Percentiles rank a stretch among this genome's conserved stretches.
Evolutionary conservation across 2,113 vertebrate genomes (phyloP).

Genomic region (Dasyornis broadbenti): DNA sequence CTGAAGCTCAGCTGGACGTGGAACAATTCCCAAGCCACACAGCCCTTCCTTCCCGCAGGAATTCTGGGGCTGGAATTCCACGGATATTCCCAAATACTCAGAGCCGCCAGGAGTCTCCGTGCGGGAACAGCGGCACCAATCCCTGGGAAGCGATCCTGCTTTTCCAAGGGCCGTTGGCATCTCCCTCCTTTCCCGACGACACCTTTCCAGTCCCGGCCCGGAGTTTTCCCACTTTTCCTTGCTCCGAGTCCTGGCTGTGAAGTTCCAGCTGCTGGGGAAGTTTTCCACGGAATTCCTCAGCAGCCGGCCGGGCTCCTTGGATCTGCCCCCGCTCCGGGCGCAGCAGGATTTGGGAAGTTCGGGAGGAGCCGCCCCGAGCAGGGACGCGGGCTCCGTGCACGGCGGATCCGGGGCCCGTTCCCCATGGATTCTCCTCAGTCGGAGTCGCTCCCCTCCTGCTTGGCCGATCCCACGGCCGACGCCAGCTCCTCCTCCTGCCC

Average conservation of each 20-base stretch:
- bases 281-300: neutral
- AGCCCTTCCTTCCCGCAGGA: neutral
- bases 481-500: slow-evolving; percentile 88
- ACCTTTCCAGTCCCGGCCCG: rapidly evolving
- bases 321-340: neutral
- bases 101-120: neutral
- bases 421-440: slow-evolving; percentile 71
- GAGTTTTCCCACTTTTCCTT: neutral
- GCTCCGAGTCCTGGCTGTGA: neutral
- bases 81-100: neutral
- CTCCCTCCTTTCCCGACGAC: neutral
- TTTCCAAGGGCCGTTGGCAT: neutral
- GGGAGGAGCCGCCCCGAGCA: neutral
- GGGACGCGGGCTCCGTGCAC: rapidly evolving
- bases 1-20: rapidly evolving
- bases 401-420: neutral
- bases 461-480: slow-evolving; percentile 69
- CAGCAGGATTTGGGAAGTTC: rapidly evolving
- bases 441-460: slow-evolving; percentile 79
- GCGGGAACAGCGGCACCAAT: neutral
- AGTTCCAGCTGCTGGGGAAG: neutral
- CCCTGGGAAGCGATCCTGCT: neutral
- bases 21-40: neutral
- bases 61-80: rapidly evolving
- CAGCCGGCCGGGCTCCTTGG: neutral